These are phyloP conservation scores for Tychaedon coryphoeus DNA, from an alignment of 2,113 vertebrate genomes.

Conservation along the genomic window DNA sequence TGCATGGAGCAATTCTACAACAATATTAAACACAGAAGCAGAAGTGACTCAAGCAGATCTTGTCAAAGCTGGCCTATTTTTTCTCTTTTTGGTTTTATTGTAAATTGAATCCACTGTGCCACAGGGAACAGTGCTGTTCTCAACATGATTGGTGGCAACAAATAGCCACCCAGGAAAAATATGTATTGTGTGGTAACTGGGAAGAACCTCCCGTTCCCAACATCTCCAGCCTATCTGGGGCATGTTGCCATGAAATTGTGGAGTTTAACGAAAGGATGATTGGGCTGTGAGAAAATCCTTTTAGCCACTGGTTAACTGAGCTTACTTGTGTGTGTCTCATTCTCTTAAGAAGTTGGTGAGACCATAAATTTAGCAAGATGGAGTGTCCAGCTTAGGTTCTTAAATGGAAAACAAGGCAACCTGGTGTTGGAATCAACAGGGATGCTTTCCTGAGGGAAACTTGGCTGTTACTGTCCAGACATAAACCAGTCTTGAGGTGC, in stretches of 20 bases:
- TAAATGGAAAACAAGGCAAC: not conserved
- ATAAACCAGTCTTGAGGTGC: not conserved
- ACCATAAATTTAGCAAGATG: not conserved
- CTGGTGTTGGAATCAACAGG: not conserved
- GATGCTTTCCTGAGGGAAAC: not conserved
- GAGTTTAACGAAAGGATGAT: not conserved
- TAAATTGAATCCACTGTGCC: not conserved
- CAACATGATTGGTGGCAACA: not conserved
- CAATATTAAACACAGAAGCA: not conserved
- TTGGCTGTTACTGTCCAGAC: not conserved
- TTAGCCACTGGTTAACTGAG: not conserved
- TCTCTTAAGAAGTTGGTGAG: not conserved
- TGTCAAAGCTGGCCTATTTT: slow-evolving; percentile 4
- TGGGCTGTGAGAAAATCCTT: not conserved
- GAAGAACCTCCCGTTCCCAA: slow-evolving; percentile 3
- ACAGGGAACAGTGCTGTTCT: not conserved
- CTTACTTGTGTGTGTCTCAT: not conserved
- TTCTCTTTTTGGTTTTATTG: not conserved
- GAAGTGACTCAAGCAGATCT: slow-evolving; percentile 7
- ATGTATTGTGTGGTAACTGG: not conserved
- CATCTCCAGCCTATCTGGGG: not conserved
- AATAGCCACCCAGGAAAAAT: not conserved
- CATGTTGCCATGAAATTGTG: not conserved
- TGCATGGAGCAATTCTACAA: not conserved
- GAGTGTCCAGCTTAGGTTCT: not conserved